Conservation (phyloP, 2,888 invertebrate species). For the Neoaliturus tenellus region DNA sequence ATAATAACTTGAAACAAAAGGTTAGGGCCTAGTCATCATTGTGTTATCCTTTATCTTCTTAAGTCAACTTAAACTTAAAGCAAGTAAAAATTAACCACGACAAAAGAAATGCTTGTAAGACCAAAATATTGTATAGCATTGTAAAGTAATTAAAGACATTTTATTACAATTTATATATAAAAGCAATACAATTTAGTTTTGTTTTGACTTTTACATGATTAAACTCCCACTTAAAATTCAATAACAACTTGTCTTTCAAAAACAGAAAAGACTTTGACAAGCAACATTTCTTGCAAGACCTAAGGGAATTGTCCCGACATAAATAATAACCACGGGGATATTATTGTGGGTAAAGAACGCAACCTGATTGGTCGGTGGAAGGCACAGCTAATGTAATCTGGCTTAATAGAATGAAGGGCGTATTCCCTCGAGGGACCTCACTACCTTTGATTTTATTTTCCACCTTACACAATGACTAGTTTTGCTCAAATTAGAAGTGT, state of each 20-base stretch:
- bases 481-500: not conserved
- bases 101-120: no score
- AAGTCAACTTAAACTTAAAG: no score
- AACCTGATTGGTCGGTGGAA: conserved; percentile 10
- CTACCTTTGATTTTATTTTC: conserved; percentile 34
- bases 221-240: no score
- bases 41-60: no score
- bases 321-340: not conserved
- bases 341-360: not conserved
- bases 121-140: no score
- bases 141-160: no score
- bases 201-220: no score
- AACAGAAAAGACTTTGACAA: not conserved
- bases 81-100: no score
- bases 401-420: conserved; percentile 38
- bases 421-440: conserved; percentile 6
- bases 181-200: no score
- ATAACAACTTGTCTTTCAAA: not conserved
- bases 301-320: not conserved
- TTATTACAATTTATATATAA: no score
- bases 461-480: not conserved
- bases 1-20: no score
- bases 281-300: not conserved
- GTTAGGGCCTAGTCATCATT: no score
- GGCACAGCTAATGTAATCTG: conserved; percentile 31